Base-by-base conservation (phyloP, 2,888 invertebrate genomes). In the Erebia palarica region DNA sequence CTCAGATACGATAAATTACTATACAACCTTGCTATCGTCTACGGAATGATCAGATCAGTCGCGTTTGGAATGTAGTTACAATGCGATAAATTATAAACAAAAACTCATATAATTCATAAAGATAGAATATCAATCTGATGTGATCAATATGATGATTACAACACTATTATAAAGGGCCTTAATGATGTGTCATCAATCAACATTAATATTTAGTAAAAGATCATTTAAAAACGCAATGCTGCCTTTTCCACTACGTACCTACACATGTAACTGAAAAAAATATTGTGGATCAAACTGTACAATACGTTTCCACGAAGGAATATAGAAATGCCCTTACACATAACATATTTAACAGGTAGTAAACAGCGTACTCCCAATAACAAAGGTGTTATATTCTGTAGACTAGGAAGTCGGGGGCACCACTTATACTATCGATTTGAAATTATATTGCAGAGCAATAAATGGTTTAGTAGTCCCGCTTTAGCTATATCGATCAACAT, bases 401-500 rank as follows among this genome's bases (percentile, higher is more conserved):
- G 14, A 14, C 13, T 60, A 16, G 44, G 47, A 27, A 14, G 27
- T 55, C 16, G 47, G 21, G 49, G 49, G 44, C 63, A 63, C 63
- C 63, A 49, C 49, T 21, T 47, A 7, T 49, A 36, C 36, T 36
- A 63, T 63, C 63, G 63, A 63, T 72, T 65, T 65, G 65, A 65
- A 72, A 72, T 72, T 61, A 72, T 55, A 69, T 60, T 65, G 65
- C 65, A 55, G 65, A 60, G 69, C 65, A 72, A 63, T 72, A 65
- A 69, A 69, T 72, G 60, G 61, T 72, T 72, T 72, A 72, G 69
- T 65, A 69, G 57, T 49, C 51, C 61, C 53, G 36, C 57, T 67
- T 67, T 59, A 47, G 49, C 27, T 59, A 18, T 51, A 68, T 68
- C 59, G 68, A 68, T 68, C 36, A 36, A 36, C 36, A 27, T 36